Evolutionary conservation across 1,140 invertebrate species (phyloP), one percentile per base, ranked within the genome.

Genomic region (Fopius arisanus): DNA sequence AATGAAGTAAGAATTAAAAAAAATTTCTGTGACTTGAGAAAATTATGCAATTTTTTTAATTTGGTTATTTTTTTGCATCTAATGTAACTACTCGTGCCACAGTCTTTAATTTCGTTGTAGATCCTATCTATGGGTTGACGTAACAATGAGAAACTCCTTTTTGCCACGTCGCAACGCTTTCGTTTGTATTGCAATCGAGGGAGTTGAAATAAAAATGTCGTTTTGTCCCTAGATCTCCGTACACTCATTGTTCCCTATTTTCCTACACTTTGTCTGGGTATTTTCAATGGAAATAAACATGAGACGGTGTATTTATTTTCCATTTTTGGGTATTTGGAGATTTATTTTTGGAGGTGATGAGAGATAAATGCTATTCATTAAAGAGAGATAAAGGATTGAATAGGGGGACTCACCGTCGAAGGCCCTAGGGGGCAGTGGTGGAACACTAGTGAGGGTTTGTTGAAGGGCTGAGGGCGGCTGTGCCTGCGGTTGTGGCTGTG

Each of bases 141-240:
- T 83, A 87, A 87, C 84, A 86, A 86, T 87, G 83, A 86, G 84
- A 87, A 87, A 86, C 80, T 84, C 75, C 78, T 79, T 71, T 41
- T 72, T 43, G 70, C 70, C 51, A 67, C 79, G 79, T 82, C 79
- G 82, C 80, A 82, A 80, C 77, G 82, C 51, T 86, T 86, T 87
- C 85, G 81, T 87, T 86, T 82, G 81, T 77, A 81, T 81, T 81
- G 82, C 81, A 83, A 82, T 80, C 74, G 67, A 76, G 72, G 75
- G 72, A 78, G 75, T 76, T 77, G 67, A 54, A 70, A 63, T 63
- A 65, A 73, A 67, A 67, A 26, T 59, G 54, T 59, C 54, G 59
- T 73, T 72, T 75, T 76, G 74, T 75, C 73, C 66, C 43, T n/a
- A 2, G 21, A 12, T 48, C 43, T 19, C 43, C 51, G 0, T 19